Conservation (phyloP, 1,140 invertebrate species). For the Dolichoris vasculosae region DNA sequence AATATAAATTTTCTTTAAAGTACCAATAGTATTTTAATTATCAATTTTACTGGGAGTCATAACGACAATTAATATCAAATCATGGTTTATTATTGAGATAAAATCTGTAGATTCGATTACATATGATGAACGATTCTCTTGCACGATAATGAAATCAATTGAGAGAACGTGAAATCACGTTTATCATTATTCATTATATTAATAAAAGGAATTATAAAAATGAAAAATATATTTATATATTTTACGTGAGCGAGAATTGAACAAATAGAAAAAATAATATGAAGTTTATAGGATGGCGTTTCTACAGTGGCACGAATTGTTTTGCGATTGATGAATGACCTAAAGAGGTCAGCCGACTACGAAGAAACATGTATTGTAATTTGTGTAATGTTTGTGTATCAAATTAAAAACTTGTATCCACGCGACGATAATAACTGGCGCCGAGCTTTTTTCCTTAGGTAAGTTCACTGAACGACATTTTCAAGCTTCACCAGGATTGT, state of each 20-base stretch:
- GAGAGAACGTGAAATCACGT: neutral
- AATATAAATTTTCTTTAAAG: neutral
- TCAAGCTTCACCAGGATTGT: neutral
- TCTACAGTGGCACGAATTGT: neutral
- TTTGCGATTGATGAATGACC: constrained; percentile 6
- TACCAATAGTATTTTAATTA: neutral
- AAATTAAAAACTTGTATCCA: neutral
- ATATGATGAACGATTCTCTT: neutral
- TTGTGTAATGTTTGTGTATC: constrained; percentile 37
- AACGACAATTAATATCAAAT: constrained; percentile 5
- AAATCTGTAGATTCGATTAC: neutral
- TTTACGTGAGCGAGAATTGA: constrained; percentile 37
- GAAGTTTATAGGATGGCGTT: neutral
- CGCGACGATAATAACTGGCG: neutral
- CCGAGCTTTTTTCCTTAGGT: constrained; percentile 16
- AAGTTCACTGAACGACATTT: constrained; percentile 1
- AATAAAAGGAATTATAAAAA: neutral
- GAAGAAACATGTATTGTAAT: constrained; percentile 31
- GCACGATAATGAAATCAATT: neutral
- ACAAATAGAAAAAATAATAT: constrained; percentile 11
- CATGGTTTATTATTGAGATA: neutral
- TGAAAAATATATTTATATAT: constrained; percentile 36
- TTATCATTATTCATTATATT: constrained; percentile 19
- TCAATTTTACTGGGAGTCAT: neutral
- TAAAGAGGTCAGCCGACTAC: neutral